phyloP scores from a whole-genome alignment of 2,797 vertebrate species.

The Knipowitschia caucasica region DNA sequence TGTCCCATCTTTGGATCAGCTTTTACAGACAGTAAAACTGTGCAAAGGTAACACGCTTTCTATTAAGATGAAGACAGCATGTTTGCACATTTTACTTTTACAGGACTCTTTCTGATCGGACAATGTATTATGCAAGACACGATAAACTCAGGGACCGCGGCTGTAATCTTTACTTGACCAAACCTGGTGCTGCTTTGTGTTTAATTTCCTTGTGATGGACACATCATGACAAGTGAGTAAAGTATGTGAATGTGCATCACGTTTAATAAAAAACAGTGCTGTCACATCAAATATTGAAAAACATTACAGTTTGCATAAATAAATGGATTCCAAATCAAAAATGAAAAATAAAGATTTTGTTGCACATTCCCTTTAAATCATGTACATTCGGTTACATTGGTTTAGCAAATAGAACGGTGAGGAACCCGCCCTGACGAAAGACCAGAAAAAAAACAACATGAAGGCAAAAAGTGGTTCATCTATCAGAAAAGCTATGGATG shows the following conservation, averaged over 20 bases:
- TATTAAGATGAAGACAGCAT: too few species aligned
- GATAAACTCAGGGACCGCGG: too few species aligned
- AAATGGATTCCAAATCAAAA: conserved; percentile 16
- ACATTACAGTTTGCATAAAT: conserved; percentile 19
- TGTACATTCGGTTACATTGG: conserved; percentile 29
- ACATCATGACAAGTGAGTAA: background rate
- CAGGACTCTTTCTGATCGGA: too few species aligned
- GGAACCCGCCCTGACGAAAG: background rate
- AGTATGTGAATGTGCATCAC: conserved; percentile 7
- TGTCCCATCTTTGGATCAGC: too few species aligned
- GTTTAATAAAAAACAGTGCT: conserved; percentile 49
- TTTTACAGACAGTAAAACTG: too few species aligned
- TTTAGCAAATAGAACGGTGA: conserved; percentile 11
- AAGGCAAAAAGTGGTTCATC: background rate
- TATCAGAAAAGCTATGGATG: background rate
- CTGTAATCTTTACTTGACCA: too few species aligned
- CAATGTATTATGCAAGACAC: too few species aligned
- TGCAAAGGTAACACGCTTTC: too few species aligned
- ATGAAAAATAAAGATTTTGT: conserved; percentile 23
- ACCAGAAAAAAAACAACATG: conserved; percentile 1
- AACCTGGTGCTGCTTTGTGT: too few species aligned
- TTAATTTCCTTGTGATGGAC: too few species aligned
- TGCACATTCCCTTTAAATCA: conserved; percentile 27
- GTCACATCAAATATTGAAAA: conserved; percentile 24
- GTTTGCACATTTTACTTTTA: too few species aligned